Conservation (phyloP, 2,113 vertebrate species). For the Semnornis frantzii region DNA sequence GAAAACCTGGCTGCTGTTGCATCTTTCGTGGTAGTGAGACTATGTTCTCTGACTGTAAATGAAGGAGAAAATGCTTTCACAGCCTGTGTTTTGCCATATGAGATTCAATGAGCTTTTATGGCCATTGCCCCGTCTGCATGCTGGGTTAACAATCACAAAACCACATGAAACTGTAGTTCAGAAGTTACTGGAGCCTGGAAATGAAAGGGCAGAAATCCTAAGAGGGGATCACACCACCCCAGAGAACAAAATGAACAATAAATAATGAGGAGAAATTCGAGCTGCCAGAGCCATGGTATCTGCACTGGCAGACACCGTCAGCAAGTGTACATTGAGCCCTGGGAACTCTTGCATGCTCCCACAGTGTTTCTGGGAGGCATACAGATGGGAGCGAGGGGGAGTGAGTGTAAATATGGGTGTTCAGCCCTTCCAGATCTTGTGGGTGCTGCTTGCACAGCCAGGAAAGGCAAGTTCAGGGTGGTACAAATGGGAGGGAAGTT, state of each 20-base stretch:
- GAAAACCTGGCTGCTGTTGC: constrained; percentile 60
- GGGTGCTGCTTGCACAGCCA: background rate
- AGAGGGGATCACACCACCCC: constrained; percentile 54
- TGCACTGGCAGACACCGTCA: background rate
- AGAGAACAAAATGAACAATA: constrained; percentile 65
- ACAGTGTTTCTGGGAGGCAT: background rate
- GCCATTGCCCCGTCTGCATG: constrained; percentile 57
- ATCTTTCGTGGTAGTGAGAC: constrained; percentile 17
- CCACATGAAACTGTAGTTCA: constrained; percentile 73
- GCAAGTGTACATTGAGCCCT: constrained; percentile 6
- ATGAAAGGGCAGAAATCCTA: constrained; percentile 76
- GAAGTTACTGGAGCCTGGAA: constrained; percentile 76
- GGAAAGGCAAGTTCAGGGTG: background rate
- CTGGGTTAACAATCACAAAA: constrained; percentile 81
- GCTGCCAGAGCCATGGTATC: constrained; percentile 51
- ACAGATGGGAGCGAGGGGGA: background rate
- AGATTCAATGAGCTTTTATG: constrained; percentile 78
- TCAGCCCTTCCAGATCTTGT: background rate
- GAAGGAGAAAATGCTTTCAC: constrained; percentile 75
- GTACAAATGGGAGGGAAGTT: background rate
- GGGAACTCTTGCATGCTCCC: background rate
- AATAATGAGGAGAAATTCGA: constrained; percentile 65
- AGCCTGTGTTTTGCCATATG: constrained; percentile 49
- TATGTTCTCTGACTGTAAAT: constrained; percentile 75
- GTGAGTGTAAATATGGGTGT: background rate